A percentile compares a stretch with the other conserved stretches of the same genome.
Evolutionary conservation across 2,113 vertebrate species (phyloP).

Genomic region (Sylvietta virens): DNA sequence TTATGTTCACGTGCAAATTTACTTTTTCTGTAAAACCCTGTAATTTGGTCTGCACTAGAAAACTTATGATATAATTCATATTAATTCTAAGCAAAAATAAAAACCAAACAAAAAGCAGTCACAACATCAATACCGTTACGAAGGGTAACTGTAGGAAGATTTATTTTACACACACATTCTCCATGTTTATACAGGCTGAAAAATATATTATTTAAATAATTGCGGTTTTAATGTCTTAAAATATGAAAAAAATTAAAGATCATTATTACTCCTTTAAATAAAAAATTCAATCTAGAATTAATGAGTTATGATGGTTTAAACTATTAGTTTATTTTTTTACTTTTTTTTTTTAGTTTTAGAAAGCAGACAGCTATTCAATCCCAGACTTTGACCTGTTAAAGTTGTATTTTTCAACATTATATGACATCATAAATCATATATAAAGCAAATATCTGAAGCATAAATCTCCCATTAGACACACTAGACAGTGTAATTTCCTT

Average conservation of each 20-base stretch:
- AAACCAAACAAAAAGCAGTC: neutral
- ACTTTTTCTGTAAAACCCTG: neutral
- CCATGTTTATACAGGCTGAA: neutral
- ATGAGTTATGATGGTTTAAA: neutral
- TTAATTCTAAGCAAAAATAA: neutral
- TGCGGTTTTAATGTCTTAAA: neutral
- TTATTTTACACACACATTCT: neutral
- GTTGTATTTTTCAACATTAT: neutral
- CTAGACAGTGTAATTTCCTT: neutral
- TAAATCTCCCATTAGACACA: neutral
- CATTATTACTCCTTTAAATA: neutral
- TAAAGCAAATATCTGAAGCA: neutral
- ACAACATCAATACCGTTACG: neutral
- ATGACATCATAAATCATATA: neutral
- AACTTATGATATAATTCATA: neutral
- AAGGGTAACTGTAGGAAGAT: neutral
- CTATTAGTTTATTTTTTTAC: neutral
- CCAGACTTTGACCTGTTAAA: neutral
- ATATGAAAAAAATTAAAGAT: neutral
- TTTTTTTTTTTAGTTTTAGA: too few relatives aligned
- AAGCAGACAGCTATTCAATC: neutral
- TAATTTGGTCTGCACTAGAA: neutral
- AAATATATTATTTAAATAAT: neutral
- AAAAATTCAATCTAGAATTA: neutral
- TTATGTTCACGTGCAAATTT: neutral